A percentile compares a stretch with the other conserved stretches of the same genome.
Conservation (phyloP, 2,113 vertebrate species). For the Cololabis saira region DNA sequence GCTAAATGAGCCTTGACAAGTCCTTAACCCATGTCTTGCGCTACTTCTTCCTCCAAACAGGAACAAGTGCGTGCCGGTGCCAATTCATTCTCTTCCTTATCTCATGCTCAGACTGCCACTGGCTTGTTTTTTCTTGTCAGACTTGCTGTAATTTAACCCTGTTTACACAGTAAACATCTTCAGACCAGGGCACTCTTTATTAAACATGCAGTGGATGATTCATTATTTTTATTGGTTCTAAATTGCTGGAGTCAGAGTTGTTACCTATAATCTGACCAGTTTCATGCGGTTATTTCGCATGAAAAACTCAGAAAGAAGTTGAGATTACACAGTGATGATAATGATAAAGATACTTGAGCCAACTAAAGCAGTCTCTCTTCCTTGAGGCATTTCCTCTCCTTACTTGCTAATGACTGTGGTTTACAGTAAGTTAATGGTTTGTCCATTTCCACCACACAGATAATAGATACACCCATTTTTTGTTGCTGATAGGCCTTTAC, state of each 20-base stretch:
- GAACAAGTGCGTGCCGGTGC: not conserved
- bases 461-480: slow-evolving; percentile 54
- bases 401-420: slow-evolving; percentile 26
- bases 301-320: not conserved
- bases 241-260: not conserved
- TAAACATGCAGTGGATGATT: not conserved
- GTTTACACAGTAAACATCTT: not conserved
- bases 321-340: not conserved
- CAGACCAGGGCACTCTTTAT: too few relatives aligned
- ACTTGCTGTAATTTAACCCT: slow-evolving; percentile 12
- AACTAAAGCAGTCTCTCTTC: not conserved
- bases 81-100: not conserved
- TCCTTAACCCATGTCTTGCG: not conserved
- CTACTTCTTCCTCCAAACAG: not conserved
- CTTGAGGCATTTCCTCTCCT: slow-evolving; percentile 37
- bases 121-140: not conserved
- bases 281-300: not conserved
- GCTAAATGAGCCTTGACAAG: not conserved
- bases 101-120: not conserved
- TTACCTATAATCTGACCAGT: not conserved
- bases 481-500: slow-evolving; percentile 13
- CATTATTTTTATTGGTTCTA: not conserved
- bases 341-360: not conserved
- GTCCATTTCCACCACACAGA: slow-evolving; percentile 32
- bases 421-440: slow-evolving; percentile 28